Percentiles rank a stretch among this genome's conserved stretches.
Conservation (phyloP, 2,113 vertebrate genomes). For the Charadrius vociferus region DNA sequence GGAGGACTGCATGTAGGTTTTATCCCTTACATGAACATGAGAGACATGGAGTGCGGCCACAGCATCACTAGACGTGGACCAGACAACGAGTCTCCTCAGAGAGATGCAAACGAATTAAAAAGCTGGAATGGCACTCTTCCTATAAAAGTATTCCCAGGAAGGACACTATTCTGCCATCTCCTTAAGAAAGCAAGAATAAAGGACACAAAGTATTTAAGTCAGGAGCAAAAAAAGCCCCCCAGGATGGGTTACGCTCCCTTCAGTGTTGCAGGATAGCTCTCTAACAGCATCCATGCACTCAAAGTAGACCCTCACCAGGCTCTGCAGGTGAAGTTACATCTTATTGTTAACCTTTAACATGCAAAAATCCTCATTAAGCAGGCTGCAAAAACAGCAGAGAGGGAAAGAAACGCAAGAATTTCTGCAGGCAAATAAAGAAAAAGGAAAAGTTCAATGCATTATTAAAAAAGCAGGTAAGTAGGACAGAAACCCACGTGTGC, state of each 20-base stretch:
- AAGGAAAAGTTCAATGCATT: not conserved
- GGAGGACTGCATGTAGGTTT: not conserved
- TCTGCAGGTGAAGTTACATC: not conserved
- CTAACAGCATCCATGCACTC: not conserved
- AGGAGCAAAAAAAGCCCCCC: not conserved
- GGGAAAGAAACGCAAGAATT: not conserved
- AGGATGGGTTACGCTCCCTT: not conserved
- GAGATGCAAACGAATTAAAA: not conserved
- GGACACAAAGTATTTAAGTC: not conserved
- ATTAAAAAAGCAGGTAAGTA: conserved; percentile 40
- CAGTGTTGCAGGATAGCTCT: not conserved
- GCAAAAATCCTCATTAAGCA: conserved; percentile 33
- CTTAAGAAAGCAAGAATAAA: not conserved
- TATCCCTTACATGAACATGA: not conserved
- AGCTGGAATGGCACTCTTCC: not conserved
- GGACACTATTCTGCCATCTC: not conserved
- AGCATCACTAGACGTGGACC: not conserved
- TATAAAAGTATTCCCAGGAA: not conserved
- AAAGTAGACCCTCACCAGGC: not conserved
- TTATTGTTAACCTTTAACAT: conserved; percentile 6
- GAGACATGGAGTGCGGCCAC: not conserved
- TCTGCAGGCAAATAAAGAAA: not conserved
- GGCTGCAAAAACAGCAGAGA: not conserved
- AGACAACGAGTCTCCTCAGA: not conserved
- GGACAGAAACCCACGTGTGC: not conserved